Evolutionary conservation across 2,113 vertebrate genomes (phyloP).

Genomic region (Odocoileus hemionus): DNA sequence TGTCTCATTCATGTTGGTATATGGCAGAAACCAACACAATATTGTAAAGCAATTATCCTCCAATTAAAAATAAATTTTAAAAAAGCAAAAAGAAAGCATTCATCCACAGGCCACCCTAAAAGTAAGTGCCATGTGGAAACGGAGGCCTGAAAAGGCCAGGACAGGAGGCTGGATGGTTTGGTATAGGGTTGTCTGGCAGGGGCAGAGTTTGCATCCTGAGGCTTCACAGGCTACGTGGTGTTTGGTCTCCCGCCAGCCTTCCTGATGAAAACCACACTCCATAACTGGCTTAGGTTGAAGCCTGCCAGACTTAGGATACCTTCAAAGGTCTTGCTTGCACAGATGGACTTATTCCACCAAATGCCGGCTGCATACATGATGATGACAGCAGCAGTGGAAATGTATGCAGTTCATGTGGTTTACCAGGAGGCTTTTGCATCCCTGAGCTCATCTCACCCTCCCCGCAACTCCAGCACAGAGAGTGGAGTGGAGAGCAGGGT

Average conservation of each 20-base stretch:
- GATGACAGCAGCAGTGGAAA: rapidly evolving
- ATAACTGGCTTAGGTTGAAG: neutral
- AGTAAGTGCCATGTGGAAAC: neutral
- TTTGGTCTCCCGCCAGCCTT: neutral
- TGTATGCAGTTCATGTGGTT: neutral
- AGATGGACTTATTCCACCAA: neutral
- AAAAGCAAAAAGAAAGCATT: neutral
- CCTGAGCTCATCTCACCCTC: neutral
- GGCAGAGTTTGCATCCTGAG: neutral
- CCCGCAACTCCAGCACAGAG: neutral
- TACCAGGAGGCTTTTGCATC: neutral
- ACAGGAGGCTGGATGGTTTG: neutral
- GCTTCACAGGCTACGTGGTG: rapidly evolving
- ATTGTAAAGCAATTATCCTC: neutral
- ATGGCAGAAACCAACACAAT: neutral
- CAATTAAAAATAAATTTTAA: neutral
- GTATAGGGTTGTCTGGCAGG: rapidly evolving
- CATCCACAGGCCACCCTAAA: neutral
- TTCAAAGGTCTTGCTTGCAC: neutral
- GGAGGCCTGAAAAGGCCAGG: neutral
- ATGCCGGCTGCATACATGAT: rapidly evolving
- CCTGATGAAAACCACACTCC: neutral
- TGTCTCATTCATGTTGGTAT: neutral
- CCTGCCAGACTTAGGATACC: neutral
- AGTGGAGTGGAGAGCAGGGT: neutral